Evolutionary conservation across 1,140 invertebrate species (phyloP), one percentile per base, ranked within the genome.

Genomic region (Scaptodrosophila lebanonensis): DNA sequence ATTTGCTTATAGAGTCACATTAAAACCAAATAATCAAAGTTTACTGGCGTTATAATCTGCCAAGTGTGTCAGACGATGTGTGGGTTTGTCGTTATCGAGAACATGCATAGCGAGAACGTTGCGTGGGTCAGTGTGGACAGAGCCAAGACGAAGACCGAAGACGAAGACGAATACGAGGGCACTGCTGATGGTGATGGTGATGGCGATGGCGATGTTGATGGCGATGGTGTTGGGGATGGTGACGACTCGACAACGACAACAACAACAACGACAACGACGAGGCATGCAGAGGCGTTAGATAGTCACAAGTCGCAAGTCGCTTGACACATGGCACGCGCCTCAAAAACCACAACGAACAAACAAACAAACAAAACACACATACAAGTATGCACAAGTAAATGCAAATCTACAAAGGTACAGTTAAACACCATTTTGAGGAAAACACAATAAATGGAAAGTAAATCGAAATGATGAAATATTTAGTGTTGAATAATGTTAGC

Each of bases 271-370:
- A 27, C 66, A 57, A 62, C 82, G 73, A 82, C 82, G 75, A 82
- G 69, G 75, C 32, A 5, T n/a, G 32, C 75, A 82, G 75, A 79
- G 75, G 75, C 75, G 75, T 79, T 79, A 82, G 75, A 82, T 79
- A 82, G 75, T 72, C 68, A 64, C 73, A 82, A 75, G 49, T 73
- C 66, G 62, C 57, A 66, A 33, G 12, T 33, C 8, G 12, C 66
- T 69, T 79, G 75, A 79, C 75, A 79, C 75, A 79, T 82, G 75
- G 75, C 75, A 79, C 75, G 75, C 75, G 75, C 69, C 75, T 65
- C 77, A 51, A 71, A 53, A 48, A 53, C 27, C 47, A 27, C 25
- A 60, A 61, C 32, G 40, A 51, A 16, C 57, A 22, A 29, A 30
- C 49, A 49, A 58, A 43, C 33, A 53, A 53, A 53, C 44, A 49